Evolutionary conservation across 2,797 vertebrate genomes (phyloP), one percentile per base, ranked within the genome.

Genomic region (Brachyalestes nurse): DNA sequence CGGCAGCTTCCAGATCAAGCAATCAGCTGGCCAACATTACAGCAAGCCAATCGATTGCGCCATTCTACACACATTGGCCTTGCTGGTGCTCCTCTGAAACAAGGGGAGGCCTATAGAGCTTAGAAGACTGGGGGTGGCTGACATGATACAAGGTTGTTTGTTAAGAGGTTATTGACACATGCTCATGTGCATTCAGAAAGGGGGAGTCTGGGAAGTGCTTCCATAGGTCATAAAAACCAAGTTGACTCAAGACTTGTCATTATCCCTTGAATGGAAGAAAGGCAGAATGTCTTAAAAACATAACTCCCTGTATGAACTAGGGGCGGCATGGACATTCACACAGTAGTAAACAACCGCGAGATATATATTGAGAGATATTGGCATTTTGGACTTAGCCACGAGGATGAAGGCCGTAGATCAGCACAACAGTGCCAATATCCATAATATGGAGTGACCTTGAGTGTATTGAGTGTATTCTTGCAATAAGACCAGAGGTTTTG

Each of bases 11-110:
- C 87, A 88, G 93, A 94, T 94, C 91, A 91, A 86, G 92, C 92
- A 93, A 94, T 95, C 92, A 94, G 88, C 91, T 92, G 92, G 90
- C 90, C 91, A 92, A 93, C 93, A 93, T 93, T 93, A 93, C 86
- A 78, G 91, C 88, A 85, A 70, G 25, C 69, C 51, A 90, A 92
- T 95, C 93, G 87, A 94, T 94, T 78, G 13, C 23, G 84, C 64
- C 78, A 51, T 86, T 85, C 89, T 87, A 87, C 77, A 0, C 87
- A 85, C 85, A 86, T 80, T 82, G 69, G 88, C 25, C 66, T 74
- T 72, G 53, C 60, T 87, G 86, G 88, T 83, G 53, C 87, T 87
- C 88, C 88, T 84, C 81, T 87, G 88, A 87, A 87, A 84, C 62
- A 73, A 79, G 42, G 53, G 23, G 86, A 88, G 83, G 82, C 72